These are phyloP conservation scores for Drosophila silvestris DNA, from an alignment of 2,888 invertebrate species.

Conservation along the genomic window DNA sequence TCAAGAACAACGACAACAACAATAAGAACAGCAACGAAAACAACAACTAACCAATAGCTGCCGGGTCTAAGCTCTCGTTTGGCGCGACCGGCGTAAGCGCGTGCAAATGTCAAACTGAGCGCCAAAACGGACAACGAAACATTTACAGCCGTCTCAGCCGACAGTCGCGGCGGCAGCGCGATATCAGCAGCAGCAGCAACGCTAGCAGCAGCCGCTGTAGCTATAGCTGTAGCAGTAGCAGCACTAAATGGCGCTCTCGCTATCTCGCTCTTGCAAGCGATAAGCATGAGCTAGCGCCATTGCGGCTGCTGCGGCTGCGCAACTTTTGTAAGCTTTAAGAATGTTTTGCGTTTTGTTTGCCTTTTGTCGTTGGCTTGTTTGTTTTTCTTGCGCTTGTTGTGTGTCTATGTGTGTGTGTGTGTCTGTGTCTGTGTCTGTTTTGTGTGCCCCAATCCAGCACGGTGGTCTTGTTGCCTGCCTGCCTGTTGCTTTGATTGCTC, in stretches of 20 bases:
- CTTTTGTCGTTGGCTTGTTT: constrained; percentile 29
- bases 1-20: constrained; percentile 31
- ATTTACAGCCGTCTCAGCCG: constrained; percentile 32
- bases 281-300: constrained; percentile 32
- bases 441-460: constrained; percentile 30
- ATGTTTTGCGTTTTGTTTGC: constrained; percentile 55
- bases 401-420: neutral
- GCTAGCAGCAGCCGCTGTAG: constrained; percentile 1
- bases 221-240: constrained; percentile 17
- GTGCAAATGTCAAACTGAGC: constrained; percentile 77
- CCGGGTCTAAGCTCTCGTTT: constrained; percentile 46
- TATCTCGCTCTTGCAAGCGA: constrained; percentile 9
- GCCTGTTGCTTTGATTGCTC: constrained; percentile 65
- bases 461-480: constrained; percentile 48
- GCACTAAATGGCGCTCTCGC: constrained; percentile 8
- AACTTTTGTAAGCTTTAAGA: constrained; percentile 55
- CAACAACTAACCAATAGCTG: constrained; percentile 45
- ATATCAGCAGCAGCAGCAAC: constrained; percentile 18
- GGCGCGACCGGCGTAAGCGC: constrained; percentile 74
- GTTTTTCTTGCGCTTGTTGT: constrained; percentile 27
- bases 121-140: constrained; percentile 60
- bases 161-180: constrained; percentile 13
- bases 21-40: constrained; percentile 20
- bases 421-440: neutral
- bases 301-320: constrained; percentile 48